Percentiles rank a stretch among this genome's conserved stretches.
phyloP scores from a whole-genome alignment of 1,140 invertebrate genomes.

The Cyclargus thomasi region DNA sequence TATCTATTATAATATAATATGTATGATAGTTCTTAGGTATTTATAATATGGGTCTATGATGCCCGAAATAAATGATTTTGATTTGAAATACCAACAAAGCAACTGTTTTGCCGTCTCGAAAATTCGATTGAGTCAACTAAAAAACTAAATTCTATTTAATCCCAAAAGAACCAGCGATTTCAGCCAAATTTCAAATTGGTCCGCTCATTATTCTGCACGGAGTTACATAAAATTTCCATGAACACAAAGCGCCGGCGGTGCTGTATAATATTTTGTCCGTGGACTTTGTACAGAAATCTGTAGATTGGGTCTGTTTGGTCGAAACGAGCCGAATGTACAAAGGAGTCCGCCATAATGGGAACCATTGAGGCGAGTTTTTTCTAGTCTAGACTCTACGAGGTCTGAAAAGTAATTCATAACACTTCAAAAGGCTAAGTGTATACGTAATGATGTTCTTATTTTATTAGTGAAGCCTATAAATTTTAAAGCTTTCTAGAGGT shows the following conservation, averaged over 20 bases:
- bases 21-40: too few species aligned
- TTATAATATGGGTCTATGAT: too few species aligned
- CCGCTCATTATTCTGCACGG: constrained; percentile 40
- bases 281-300: constrained; percentile 48
- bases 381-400: background rate
- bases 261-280: constrained; percentile 47
- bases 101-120: too few species aligned
- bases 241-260: constrained; percentile 48
- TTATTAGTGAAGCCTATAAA: too few species aligned
- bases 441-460: constrained; percentile 2
- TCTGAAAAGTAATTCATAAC: constrained; percentile 1
- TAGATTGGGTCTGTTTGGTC: constrained; percentile 49
- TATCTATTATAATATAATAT: too few species aligned
- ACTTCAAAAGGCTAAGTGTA: background rate
- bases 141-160: background rate
- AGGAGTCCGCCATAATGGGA: constrained; percentile 26
- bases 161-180: constrained; percentile 18
- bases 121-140: too few species aligned
- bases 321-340: constrained; percentile 45
- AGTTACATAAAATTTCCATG: constrained; percentile 46
- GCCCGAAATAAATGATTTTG: too few species aligned
- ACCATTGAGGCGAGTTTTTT: constrained; percentile 9
- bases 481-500: too few species aligned
- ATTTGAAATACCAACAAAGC: too few species aligned
- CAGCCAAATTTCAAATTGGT: constrained; percentile 39